Base-by-base conservation (phyloP, 2,888 invertebrate genomes). In the Pseudolycoriella hygida region DNA sequence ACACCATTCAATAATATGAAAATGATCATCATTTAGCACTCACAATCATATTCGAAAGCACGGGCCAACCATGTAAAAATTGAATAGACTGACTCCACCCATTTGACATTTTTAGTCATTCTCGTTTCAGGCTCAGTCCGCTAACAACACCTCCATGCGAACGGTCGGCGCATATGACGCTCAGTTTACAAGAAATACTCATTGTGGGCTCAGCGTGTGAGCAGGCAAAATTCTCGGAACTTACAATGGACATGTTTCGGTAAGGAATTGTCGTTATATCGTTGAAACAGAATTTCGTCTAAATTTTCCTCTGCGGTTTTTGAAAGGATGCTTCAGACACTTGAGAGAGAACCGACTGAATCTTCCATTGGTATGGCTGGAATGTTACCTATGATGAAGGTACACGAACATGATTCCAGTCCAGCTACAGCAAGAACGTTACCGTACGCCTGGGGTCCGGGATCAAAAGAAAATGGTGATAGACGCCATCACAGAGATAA, bases 231-330 rank as follows among this genome's bases (percentile, higher is more conserved):
- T 94, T 93, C 68, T 92, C 90, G 53, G 94, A 96, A 66, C 69
- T 96, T 53, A 94, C 94, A 12, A 80, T 96, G 74, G 96, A 96
- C 68, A 96, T 96, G 96, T 96, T 88, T 66, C 58, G 66, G 64
- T 62, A 48, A 53, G 53, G 18, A 39, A 43, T 18, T 1, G 39
- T 38, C 8, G 25, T 25, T 4, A 8, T 25, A 4, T 6, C 25
- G 8, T 25, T 25, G 8, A 25, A 4, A 8, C 5, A 6, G 25
- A 25, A 8, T 8, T 25, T 8, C 4, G 25, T 25, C 1, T 31
- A n/a, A 17, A 37, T 30, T 46, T 18, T 25, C 20, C 18, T 31
- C n/a, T 15, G 38, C 12, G 31, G 19, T 15, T 4, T 40, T 41
- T 46, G 38, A 2, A 17, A 74, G 94, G 55, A 93, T 96, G 80